phyloP scores from a whole-genome alignment of 2,113 vertebrate species.

The Phylloscopus trochiloides region DNA sequence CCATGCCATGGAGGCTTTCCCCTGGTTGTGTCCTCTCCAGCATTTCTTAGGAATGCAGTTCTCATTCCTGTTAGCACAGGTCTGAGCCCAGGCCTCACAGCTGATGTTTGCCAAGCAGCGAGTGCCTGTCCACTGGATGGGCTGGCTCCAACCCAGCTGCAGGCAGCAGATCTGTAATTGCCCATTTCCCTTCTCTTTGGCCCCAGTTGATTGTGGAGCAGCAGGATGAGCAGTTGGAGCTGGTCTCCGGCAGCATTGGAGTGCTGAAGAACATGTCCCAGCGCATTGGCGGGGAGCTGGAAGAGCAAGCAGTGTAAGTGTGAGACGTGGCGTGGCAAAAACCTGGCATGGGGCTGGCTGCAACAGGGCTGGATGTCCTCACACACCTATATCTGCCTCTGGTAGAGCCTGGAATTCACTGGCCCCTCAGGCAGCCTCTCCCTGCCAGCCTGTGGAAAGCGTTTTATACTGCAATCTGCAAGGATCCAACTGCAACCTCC shows the following conservation, averaged over 20 bases:
- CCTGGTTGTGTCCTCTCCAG: neutral
- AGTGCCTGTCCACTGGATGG: neutral
- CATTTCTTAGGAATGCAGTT: neutral
- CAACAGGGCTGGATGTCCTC: neutral
- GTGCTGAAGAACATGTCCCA: slow-evolving; percentile 99
- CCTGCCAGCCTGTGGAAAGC: neutral
- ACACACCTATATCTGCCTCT: neutral
- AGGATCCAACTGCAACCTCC: neutral
- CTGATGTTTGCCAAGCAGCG: neutral
- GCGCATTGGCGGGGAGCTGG: slow-evolving; percentile 93
- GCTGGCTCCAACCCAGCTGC: neutral
- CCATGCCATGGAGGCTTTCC: neutral
- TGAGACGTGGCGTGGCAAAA: neutral
- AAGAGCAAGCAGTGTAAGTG: slow-evolving; percentile 96
- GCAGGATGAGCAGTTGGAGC: slow-evolving; percentile 96
- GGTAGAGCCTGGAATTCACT: neutral
- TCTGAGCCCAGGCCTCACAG: slow-evolving; percentile 36
- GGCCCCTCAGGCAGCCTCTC: neutral
- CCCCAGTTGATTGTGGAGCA: slow-evolving; percentile 89
- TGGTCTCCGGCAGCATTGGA: slow-evolving; percentile 96
- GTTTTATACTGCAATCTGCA: neutral
- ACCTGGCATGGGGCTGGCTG: neutral
- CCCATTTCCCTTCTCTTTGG: slow-evolving; percentile 34
- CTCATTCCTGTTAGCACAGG: neutral
- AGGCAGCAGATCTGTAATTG: slow-evolving; percentile 39